Conservation (phyloP, 2,797 vertebrate species). For the Anniella stebbinsi region DNA sequence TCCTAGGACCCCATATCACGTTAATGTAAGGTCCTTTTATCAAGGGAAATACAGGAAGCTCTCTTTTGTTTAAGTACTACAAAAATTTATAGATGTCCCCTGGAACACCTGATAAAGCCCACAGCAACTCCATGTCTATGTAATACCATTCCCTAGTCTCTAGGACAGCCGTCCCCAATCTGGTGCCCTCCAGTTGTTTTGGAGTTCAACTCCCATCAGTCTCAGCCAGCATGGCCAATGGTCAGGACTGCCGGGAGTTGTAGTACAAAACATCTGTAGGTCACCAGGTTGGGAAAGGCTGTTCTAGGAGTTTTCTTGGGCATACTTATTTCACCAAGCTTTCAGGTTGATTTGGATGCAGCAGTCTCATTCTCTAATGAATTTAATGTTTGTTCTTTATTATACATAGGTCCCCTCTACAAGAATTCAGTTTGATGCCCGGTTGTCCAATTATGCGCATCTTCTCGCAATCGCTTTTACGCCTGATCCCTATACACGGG, state of each 20-base stretch:
- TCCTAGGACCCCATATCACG: neutral
- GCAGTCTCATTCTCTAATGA: neutral
- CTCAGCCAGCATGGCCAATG: too few species aligned
- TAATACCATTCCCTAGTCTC: neutral
- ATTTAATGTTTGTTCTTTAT: neutral
- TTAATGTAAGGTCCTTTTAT: neutral
- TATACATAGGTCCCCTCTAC: too few species aligned
- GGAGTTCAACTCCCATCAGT: too few species aligned
- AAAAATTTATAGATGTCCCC: neutral
- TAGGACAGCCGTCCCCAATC: neutral
- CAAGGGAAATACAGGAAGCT: neutral
- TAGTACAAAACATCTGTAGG: too few species aligned
- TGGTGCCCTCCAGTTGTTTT: too few species aligned
- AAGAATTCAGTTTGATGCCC: too few species aligned
- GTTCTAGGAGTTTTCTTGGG: neutral
- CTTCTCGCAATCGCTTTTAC: too few species aligned
- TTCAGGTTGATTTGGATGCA: neutral
- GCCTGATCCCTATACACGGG: too few species aligned
- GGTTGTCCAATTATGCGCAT: too few species aligned
- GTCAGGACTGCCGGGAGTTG: too few species aligned
- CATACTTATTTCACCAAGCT: neutral
- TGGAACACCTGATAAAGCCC: neutral
- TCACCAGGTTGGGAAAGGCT: too few species aligned
- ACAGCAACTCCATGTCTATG: neutral
- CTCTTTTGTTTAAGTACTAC: neutral